Base-by-base conservation (phyloP, 2,888 invertebrate genomes). In the Philopedon plagiatum region DNA sequence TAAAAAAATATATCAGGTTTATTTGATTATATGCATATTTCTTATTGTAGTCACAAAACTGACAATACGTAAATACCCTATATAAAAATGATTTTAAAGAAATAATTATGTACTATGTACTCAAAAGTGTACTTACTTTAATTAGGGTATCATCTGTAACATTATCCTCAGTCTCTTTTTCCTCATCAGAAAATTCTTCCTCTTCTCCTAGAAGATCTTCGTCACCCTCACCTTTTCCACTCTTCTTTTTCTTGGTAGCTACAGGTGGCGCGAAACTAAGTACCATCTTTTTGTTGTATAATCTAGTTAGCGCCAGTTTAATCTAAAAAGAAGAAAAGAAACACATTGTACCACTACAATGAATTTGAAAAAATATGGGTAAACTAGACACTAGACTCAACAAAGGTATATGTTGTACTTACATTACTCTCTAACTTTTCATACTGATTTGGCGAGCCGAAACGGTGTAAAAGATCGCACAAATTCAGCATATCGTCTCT, bases 401-500 rank as follows among this genome's bases (percentile, higher is more conserved):
- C n/a, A n/a, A n/a, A n/a, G n/a, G n/a, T n/a, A n/a, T n/a, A n/a
- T 51, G n/a, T 19, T 15, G 19, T 23, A 57, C 37, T 68, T 72
- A 80, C 80, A 86, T 94, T 94, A 11, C 92, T 88, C 76, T 94
- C 94, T 21, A 99, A 88, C 71, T 89, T 85, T 57, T 91, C 89
- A 87, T 94, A 91, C 0, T 93, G 92, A 84, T 97, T 94, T 0
- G 26, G 34, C 77, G 90, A 89, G 39, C 90, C 91, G 0, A 95
- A 92, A 97, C 98, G 99, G 37, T 91, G 84, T 0, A 94, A 91
- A 29, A 99, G 83, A 82, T 99, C 99, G 8, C 93, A 86, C 23
- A 99, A 86, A 9, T 93, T 93, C 76, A 98, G 98, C 78, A 98
- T 87, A 84, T 99, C 99, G 80, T 99, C 98, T 70, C 96, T 89